phyloP scores from a whole-genome alignment of 1,140 invertebrate species.

The Rhagoletis zephyria region DNA sequence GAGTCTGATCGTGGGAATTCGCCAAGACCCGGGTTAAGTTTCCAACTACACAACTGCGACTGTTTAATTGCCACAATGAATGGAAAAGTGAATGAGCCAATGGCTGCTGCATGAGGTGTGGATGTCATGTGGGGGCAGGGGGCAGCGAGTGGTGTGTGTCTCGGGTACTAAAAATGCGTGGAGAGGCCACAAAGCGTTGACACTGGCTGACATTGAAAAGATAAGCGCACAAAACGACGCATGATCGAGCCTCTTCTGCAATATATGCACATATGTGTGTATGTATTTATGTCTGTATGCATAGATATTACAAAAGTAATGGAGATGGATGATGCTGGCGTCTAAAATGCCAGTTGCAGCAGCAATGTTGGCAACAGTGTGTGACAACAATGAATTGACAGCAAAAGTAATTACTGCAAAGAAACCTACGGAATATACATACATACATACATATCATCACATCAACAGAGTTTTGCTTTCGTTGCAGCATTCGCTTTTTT shows the following conservation, averaged over 20 bases:
- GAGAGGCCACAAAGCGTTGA: slow-evolving; percentile 19
- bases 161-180: background rate
- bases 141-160: background rate
- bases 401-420: slow-evolving; percentile 9
- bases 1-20: slow-evolving; percentile 34
- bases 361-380: background rate
- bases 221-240: slow-evolving; percentile 1
- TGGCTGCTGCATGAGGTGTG: background rate
- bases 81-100: background rate
- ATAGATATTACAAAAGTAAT: background rate
- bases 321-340: background rate
- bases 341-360: background rate
- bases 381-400: slow-evolving; percentile 36
- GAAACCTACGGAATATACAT: too few species aligned
- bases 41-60: background rate
- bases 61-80: slow-evolving; percentile 26
- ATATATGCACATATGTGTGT: too few species aligned
- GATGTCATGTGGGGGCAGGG: background rate
- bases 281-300: too few species aligned
- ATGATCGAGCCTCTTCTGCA: background rate
- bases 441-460: too few species aligned
- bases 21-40: background rate
- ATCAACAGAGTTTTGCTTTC: too few species aligned
- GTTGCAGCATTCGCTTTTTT: too few species aligned
- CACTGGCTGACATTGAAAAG: slow-evolving; percentile 43